A percentile compares a stretch with the other conserved stretches of the same genome.
Conservation (phyloP, 2,113 vertebrate genomes). For the Deroptyus accipitrinus region DNA sequence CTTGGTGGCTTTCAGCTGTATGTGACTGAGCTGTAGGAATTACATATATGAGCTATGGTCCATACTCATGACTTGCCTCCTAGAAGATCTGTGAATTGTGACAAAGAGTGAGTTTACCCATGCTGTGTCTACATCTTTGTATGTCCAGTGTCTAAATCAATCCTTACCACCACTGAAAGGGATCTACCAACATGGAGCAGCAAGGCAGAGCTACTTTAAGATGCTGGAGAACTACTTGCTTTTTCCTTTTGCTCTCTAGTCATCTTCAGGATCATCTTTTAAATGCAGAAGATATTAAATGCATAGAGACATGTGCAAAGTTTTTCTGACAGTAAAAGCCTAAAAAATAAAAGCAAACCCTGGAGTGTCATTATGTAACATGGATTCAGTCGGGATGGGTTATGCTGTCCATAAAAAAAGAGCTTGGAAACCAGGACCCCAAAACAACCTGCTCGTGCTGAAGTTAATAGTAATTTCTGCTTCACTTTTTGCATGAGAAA, state of each 20-base stretch:
- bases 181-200: neutral
- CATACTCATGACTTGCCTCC: neutral
- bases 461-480: neutral
- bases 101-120: neutral
- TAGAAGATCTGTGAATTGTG: neutral
- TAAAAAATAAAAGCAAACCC: neutral
- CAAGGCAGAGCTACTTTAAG: neutral
- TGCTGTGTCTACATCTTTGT: neutral
- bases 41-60: neutral
- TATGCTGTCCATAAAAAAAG: neutral
- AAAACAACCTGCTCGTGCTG: neutral
- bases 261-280: neutral
- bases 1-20: neutral
- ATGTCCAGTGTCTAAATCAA: neutral
- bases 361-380: neutral
- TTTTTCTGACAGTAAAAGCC: neutral
- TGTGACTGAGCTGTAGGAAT: neutral
- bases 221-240: neutral
- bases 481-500: neutral
- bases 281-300: neutral
- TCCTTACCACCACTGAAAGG: neutral
- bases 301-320: rapidly evolving
- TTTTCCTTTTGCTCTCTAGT: neutral
- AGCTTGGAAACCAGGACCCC: neutral
- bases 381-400: neutral